phyloP scores from a whole-genome alignment of 64 coral and sea anemone genomes.

The Hydrozoanthus tunicans region DNA sequence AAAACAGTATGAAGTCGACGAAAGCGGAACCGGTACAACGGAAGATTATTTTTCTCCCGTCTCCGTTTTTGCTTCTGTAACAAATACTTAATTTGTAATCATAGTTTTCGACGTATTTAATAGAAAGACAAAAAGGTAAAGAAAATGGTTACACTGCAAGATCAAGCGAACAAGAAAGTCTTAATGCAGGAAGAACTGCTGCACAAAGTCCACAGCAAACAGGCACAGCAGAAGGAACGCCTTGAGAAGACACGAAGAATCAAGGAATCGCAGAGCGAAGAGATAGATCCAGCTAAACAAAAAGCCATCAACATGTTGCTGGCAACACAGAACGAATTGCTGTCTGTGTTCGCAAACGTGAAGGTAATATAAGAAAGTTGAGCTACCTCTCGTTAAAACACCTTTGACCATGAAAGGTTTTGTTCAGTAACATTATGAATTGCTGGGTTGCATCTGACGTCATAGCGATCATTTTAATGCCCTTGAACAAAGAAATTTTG shows the following conservation, averaged over 20 bases:
- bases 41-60: no score
- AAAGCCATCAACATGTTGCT: constrained; percentile 82
- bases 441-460: no score
- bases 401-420: no score
- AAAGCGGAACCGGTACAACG: no score
- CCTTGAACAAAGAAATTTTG: no score
- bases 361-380: constrained; percentile 10
- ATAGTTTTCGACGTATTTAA: neutral
- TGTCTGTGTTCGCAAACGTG: constrained; percentile 59
- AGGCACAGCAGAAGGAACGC: constrained; percentile 57
- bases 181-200: constrained; percentile 88
- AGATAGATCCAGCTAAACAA: constrained; percentile 54
- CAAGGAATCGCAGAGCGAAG: constrained; percentile 54
- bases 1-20: no score
- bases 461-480: no score
- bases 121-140: constrained; percentile 82
- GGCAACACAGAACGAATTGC: constrained; percentile 71
- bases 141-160: constrained; percentile 61
- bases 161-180: constrained; percentile 69
- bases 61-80: no score
- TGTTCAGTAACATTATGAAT: no score
- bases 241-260: constrained; percentile 75
- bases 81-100: no score
- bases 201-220: constrained; percentile 64
- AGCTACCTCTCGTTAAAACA: no score